phyloP scores from a whole-genome alignment of 2,113 vertebrate species.

The Ctenomys sociabilis region DNA sequence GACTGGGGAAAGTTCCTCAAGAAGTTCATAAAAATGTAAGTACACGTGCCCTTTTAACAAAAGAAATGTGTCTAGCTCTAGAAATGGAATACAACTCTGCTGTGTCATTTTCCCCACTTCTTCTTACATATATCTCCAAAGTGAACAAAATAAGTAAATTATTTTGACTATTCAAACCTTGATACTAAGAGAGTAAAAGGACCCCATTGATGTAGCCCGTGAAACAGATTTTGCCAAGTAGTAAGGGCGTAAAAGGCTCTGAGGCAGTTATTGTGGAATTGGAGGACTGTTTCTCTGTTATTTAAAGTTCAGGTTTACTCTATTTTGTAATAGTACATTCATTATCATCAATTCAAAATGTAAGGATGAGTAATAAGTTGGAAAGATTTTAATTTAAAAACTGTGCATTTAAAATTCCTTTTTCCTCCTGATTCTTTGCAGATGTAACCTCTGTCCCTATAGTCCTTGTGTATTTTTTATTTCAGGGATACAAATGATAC shows the following conservation, averaged over 20 bases:
- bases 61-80: too few species aligned
- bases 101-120: too few species aligned
- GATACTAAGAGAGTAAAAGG: not conserved
- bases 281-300: not conserved
- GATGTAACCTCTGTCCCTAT: not conserved
- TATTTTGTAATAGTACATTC: not conserved
- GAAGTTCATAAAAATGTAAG: not conserved
- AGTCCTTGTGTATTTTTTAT: not conserved
- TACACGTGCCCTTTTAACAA: not conserved
- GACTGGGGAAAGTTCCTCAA: conserved; percentile 12
- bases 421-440: not conserved
- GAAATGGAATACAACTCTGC: too few species aligned
- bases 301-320: not conserved
- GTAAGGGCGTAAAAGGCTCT: not conserved
- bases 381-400: not conserved
- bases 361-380: not conserved
- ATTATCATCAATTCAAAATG: conserved; percentile 13
- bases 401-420: not conserved
- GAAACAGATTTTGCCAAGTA: not conserved
- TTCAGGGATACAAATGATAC: not conserved
- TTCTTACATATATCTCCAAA: too few species aligned
- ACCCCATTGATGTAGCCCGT: not conserved
- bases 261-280: not conserved
- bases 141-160: too few species aligned
- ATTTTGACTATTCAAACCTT: not conserved